A percentile compares a stretch with the other conserved stretches of the same genome.
Conservation (phyloP, 2,113 vertebrate species). For the Puma concolor region DNA sequence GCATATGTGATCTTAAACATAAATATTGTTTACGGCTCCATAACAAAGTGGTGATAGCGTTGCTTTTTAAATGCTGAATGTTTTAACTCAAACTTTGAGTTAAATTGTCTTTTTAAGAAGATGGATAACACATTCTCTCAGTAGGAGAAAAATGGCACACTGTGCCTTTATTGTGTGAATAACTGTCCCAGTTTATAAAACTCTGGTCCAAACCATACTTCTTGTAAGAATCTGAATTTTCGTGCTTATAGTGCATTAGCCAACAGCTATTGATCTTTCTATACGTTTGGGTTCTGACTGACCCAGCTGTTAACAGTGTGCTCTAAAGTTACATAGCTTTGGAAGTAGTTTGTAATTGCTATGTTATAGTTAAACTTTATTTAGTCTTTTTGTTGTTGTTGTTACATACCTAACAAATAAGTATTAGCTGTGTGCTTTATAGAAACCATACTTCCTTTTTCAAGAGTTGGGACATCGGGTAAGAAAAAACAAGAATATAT, state of each 20-base stretch:
- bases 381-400: conserved; percentile 13
- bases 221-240: neutral
- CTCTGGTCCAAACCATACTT: neutral
- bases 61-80: conserved; percentile 2
- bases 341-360: conserved; percentile 32
- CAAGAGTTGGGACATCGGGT: neutral
- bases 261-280: neutral
- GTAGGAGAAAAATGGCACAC: neutral
- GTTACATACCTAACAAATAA: neutral
- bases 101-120: neutral
- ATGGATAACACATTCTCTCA: neutral
- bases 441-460: neutral
- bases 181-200: neutral
- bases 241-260: neutral
- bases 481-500: neutral
- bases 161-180: neutral
- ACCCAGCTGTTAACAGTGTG: neutral
- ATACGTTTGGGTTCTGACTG: neutral
- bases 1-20: neutral
- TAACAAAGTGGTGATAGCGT: neutral
- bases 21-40: neutral
- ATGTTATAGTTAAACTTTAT: neutral
- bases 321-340: conserved; percentile 5
- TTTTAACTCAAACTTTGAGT: conserved; percentile 22
- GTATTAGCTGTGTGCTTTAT: neutral